These are phyloP conservation scores for Noctua janthe DNA, from an alignment of 2,888 invertebrate genomes.

Conservation along the genomic window DNA sequence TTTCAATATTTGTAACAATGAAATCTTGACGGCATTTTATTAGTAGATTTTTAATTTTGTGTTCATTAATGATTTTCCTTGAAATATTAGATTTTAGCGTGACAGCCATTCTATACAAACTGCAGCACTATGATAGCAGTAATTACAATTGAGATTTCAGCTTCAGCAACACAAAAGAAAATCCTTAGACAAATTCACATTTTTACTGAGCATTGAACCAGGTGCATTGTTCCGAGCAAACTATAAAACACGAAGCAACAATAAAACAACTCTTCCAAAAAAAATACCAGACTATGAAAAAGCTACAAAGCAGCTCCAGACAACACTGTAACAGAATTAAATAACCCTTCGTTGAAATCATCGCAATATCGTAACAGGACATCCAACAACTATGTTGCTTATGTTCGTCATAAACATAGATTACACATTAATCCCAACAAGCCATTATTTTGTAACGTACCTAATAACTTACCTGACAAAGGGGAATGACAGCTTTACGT, in stretches of 20 bases:
- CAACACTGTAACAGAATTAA: conserved; percentile 49
- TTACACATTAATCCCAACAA: conserved; percentile 67
- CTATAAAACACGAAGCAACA: conserved; percentile 30
- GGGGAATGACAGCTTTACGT: conserved; percentile 63
- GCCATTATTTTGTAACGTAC: conserved; percentile 65
- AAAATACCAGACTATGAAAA: conserved; percentile 15
- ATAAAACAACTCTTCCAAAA: conserved; percentile 20
- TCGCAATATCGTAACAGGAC: conserved; percentile 38
- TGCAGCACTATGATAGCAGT: background rate
- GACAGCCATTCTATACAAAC: background rate
- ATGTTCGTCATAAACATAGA: conserved; percentile 68
- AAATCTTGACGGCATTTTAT: conserved; percentile 29
- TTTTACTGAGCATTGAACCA: conserved; percentile 9
- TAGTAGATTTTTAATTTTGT: conserved; percentile 2
- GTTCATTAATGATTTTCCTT: background rate
- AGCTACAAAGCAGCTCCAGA: conserved; percentile 42
- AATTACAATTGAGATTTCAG: background rate
- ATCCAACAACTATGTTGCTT: conserved; percentile 61
- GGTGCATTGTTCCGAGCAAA: conserved; percentile 22
- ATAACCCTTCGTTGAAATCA: conserved; percentile 60
- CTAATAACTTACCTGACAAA: conserved; percentile 69
- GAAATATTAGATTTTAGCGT: background rate
- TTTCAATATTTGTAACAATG: conserved; percentile 38
- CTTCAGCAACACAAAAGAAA: conserved; percentile 16
- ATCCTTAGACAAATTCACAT: background rate